Percentiles rank a stretch among this genome's conserved stretches.
Evolutionary conservation across 2,113 vertebrate species (phyloP).

Genomic region (Aepyceros melampus): DNA sequence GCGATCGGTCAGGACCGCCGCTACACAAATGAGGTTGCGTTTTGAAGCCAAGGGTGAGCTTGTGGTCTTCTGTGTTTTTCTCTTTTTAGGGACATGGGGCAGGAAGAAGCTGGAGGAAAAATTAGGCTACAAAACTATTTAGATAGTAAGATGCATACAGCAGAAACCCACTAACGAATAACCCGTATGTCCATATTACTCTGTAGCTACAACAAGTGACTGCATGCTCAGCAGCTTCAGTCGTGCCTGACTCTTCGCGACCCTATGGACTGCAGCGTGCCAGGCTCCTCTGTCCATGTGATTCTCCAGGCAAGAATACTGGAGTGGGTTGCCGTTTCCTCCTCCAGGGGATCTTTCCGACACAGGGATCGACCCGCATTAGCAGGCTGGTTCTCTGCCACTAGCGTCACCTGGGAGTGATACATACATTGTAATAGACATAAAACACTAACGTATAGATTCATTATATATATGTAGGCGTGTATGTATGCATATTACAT

Average conservation of each 20-base stretch:
- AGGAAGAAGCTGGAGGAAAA: too few relatives aligned
- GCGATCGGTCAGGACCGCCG: rapidly evolving
- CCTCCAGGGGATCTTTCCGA: neutral
- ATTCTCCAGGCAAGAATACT: neutral
- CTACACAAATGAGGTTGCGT: rapidly evolving
- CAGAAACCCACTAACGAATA: neutral
- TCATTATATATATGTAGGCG: neutral
- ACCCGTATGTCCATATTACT: rapidly evolving
- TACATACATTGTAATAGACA: neutral
- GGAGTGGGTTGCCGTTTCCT: neutral
- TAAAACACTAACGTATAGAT: too few relatives aligned
- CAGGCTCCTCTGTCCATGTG: neutral
- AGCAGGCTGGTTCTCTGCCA: neutral
- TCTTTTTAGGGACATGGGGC: neutral
- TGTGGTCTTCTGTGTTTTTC: neutral
- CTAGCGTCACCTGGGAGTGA: neutral
- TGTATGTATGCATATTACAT: too few relatives aligned
- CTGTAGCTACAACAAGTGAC: neutral
- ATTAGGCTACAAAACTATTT: neutral
- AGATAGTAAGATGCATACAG: neutral
- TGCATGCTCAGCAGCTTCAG: neutral
- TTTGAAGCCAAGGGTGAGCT: neutral
- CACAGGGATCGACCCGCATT: neutral
- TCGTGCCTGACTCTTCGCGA: rapidly evolving
- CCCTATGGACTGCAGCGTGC: rapidly evolving